Base-by-base conservation (phyloP, 2,888 invertebrate species). In the Nasonia oneida region DNA sequence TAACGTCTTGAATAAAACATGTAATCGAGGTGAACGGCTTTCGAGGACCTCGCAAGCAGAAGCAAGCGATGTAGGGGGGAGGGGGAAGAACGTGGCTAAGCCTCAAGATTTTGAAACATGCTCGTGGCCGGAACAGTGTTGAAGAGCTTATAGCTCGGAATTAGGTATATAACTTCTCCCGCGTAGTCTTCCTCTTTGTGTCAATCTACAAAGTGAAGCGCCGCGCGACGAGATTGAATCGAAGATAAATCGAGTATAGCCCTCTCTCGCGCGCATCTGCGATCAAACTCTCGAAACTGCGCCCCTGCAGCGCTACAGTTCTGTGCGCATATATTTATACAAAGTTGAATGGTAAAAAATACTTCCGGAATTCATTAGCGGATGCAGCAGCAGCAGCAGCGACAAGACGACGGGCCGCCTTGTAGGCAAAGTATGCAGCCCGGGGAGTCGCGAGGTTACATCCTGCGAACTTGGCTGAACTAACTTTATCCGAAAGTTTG, bases 1-100 rank as follows among this genome's bases (percentile, higher is more conserved):
- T 83, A 85, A 87, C 81, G 81, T 83, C 74, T 50, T 87, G 87
- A 87, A 87, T 87, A 87, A 87, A 87, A 87, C 87, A 87, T 85
- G 87, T 83, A 87, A 87, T 87, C 87, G 87, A 74, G 80, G 85
- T 87, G 87, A 87, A 87, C 82, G 84, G 71, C 87, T 87, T 78
- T 14, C 78, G 75, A 75, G 76, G 83, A 76, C 57, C 53, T 61
- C n/a, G n/a, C 15, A 15, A 14, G 47, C 42, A 6, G n/a, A 61
- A 61, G 57, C 18, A 61, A n/a, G n/a, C n/a, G n/a, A 18, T 3
- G 29, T 29, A 29, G 29, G 29, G 29, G 1, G 29, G 29, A 47
- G 37, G 39, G 14, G 33, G 57, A 23, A 29, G 57, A 15, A 23
- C 53, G 33, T 37, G 23, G 71, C 50, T 80, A 82, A 82, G 76